These are phyloP conservation scores for Coenonympha arcania DNA, from an alignment of 2,888 invertebrate genomes.

Conservation along the genomic window DNA sequence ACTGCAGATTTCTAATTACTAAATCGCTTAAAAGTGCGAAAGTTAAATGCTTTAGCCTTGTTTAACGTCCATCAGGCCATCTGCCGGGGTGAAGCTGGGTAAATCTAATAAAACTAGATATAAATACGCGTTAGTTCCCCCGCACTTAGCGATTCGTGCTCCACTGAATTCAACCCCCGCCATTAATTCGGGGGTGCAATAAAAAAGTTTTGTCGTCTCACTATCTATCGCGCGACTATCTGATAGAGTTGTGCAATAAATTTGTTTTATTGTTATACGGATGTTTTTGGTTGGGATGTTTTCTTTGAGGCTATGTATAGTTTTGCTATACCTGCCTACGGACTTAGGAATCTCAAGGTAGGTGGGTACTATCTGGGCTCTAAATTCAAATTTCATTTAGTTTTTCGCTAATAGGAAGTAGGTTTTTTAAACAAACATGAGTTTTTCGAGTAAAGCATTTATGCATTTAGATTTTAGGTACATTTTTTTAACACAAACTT, in stretches of 20 bases:
- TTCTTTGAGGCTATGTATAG: not conserved
- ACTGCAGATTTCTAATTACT: not conserved
- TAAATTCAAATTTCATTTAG: no score
- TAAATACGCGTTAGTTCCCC: constrained; percentile 30
- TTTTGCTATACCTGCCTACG: no score
- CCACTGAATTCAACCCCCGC: constrained; percentile 3
- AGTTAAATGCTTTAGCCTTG: constrained; percentile 14
- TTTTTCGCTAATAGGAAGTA: no score
- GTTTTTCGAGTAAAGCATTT: no score
- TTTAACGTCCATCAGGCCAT: constrained; percentile 27
- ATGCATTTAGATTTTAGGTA: no score
- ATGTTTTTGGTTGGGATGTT: not conserved
- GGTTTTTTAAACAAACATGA: no score
- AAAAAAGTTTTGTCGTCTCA: constrained; percentile 4
- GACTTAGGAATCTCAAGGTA: no score
- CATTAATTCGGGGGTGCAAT: constrained; percentile 8
- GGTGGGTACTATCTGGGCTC: no score
- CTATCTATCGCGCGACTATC: constrained; percentile 1
- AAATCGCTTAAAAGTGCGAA: constrained; percentile 4
- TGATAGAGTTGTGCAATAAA: constrained; percentile 7
- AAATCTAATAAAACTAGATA: constrained; percentile 31
- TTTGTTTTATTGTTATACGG: constrained; percentile 2
- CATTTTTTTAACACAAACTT: no score
- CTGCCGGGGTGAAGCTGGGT: constrained; percentile 26
- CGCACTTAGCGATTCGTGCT: constrained; percentile 14